phyloP scores from a whole-genome alignment of 2,888 invertebrate species.

The Clostera curtula region DNA sequence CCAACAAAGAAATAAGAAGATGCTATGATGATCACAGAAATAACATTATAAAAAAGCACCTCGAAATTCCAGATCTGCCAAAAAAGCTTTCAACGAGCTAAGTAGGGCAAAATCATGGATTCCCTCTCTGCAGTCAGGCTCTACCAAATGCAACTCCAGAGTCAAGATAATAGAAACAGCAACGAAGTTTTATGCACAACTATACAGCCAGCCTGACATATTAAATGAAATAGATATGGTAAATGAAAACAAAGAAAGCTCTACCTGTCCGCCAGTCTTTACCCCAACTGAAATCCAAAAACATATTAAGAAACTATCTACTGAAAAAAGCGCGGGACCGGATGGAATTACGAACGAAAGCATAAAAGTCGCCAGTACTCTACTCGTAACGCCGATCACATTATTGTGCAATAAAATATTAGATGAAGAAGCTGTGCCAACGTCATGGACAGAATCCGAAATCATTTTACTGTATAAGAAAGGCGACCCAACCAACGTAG shows the following conservation, averaged over 20 bases:
- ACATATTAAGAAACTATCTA: slow-evolving; percentile 2
- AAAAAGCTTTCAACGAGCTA: slow-evolving; percentile 11
- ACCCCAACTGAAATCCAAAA: slow-evolving; percentile 1
- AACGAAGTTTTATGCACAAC: slow-evolving; percentile 4
- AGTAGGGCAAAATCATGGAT: slow-evolving; percentile 8
- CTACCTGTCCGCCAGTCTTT: background rate
- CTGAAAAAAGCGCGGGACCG: background rate
- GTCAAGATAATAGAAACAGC: slow-evolving; percentile 4
- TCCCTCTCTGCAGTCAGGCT: slow-evolving; percentile 4
- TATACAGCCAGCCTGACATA: slow-evolving; percentile 1
- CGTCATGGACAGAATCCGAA: slow-evolving; percentile 1
- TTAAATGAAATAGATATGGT: background rate
- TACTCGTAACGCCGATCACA: background rate
- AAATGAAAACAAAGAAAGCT: background rate
- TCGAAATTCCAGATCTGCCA: slow-evolving; percentile 5
- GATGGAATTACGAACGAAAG: background rate
- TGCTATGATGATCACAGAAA: slow-evolving; percentile 2
- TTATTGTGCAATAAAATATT: background rate
- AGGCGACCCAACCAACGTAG: no score
- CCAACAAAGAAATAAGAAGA: slow-evolving; percentile 4
- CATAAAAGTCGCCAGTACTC: background rate
- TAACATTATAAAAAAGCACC: slow-evolving; percentile 2
- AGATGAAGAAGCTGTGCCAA: background rate
- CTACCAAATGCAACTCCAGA: slow-evolving; percentile 3
- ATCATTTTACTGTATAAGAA: background rate